Percentiles rank a stretch among this genome's conserved stretches.
Conservation (phyloP, 2,113 vertebrate genomes). For the Struthio camelus region DNA sequence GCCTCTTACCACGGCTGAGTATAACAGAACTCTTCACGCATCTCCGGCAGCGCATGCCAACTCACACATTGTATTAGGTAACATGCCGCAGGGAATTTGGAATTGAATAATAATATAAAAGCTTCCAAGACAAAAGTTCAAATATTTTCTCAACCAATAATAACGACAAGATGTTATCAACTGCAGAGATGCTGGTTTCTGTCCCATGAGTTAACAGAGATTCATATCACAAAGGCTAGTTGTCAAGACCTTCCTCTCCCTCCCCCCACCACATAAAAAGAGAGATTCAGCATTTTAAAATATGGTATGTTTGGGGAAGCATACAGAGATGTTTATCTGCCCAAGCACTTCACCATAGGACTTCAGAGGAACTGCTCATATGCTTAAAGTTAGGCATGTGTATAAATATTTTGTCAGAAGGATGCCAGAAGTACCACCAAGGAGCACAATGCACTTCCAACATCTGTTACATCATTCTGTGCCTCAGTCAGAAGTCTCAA, state of each 20-base stretch:
- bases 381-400: accelerated
- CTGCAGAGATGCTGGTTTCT: neutral
- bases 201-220: neutral
- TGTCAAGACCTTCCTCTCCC: no score
- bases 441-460: neutral
- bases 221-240: neutral
- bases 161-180: neutral
- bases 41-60: neutral
- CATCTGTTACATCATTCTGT: neutral
- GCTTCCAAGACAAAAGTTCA: neutral
- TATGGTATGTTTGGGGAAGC: neutral
- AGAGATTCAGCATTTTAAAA: neutral
- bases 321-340: neutral
- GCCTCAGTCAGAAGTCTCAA: neutral
- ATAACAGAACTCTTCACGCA: neutral
- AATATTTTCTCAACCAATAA: neutral
- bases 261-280: no score
- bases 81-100: neutral
- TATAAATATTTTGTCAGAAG: neutral
- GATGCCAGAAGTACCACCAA: neutral
- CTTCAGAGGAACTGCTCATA: neutral
- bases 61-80: neutral
- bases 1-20: neutral
- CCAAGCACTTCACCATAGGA: neutral
- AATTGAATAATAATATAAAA: neutral